Evolutionary conservation across 2,113 vertebrate genomes (phyloP).

Genomic region (Spilogale gracilis): DNA sequence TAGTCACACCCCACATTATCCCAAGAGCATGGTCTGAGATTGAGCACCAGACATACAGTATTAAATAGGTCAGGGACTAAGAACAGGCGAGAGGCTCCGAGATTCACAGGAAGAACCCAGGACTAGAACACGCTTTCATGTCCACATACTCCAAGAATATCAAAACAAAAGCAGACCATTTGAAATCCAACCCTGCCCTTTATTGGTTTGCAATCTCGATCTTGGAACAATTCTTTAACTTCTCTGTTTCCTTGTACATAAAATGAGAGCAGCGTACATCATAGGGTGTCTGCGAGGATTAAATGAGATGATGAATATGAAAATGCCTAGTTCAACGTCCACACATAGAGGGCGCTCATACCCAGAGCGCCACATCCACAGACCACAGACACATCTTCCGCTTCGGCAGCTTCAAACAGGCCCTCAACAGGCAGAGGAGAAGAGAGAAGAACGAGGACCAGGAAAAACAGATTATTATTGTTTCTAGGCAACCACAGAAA

Average conservation of each 20-base stretch:
- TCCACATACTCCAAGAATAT: neutral
- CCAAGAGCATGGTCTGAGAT: neutral
- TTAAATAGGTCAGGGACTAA: neutral
- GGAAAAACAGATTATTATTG: slow-evolving; percentile 64
- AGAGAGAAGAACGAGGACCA: slow-evolving; percentile 25
- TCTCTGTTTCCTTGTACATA: neutral
- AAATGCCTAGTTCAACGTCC: neutral
- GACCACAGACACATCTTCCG: neutral
- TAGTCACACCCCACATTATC: neutral
- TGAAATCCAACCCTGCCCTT: neutral
- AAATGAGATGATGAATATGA: neutral
- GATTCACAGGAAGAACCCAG: neutral
- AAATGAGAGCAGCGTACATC: neutral
- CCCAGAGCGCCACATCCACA: neutral
- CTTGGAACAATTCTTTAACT: neutral
- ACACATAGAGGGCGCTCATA: neutral
- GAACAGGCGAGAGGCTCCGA: neutral
- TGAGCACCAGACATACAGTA: neutral
- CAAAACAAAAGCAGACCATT: neutral
- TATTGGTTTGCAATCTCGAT: neutral
- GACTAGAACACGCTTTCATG: neutral
- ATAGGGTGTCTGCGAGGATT: neutral
- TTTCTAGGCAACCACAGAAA: slow-evolving; percentile 74
- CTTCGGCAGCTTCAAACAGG: neutral
- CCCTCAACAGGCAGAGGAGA: neutral